Percentiles rank a stretch among this genome's conserved stretches.
Conservation (phyloP, 1,140 invertebrate species). For the Drosophila watanabei region DNA sequence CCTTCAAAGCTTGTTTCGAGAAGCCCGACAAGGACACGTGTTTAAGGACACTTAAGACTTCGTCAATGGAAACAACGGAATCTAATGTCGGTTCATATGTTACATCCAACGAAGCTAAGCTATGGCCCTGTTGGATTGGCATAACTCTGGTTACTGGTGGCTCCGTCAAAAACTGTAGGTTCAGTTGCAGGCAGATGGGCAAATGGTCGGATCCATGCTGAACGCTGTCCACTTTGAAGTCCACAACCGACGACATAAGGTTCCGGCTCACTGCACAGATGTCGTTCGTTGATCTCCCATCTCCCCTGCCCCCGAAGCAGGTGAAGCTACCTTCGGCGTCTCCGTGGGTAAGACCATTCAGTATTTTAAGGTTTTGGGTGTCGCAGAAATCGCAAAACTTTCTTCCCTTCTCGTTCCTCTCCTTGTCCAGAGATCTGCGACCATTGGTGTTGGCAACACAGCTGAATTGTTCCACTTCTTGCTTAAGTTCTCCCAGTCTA, state of each 20-base stretch:
- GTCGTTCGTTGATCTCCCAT: constrained; percentile 24
- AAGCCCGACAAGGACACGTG: neutral
- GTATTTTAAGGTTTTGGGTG: neutral
- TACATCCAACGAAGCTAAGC: neutral
- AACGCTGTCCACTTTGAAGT: constrained; percentile 18
- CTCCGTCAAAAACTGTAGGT: neutral
- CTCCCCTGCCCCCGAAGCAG: neutral
- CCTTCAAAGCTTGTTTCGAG: neutral
- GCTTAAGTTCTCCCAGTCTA: constrained; percentile 23
- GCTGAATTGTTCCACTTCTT: neutral
- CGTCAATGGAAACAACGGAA: neutral
- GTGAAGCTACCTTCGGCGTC: constrained; percentile 9
- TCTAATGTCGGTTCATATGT: neutral
- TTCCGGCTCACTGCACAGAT: constrained; percentile 13
- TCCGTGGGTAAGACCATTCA: constrained; percentile 24
- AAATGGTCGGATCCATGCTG: constrained; percentile 31
- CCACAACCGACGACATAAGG: constrained; percentile 1
- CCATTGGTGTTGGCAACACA: constrained; percentile 26
- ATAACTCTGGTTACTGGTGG: neutral
- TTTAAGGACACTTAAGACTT: neutral
- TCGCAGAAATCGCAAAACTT: constrained; percentile 10
- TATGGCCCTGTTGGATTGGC: neutral
- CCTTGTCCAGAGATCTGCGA: constrained; percentile 10
- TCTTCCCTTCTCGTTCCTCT: neutral
- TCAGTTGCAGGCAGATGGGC: constrained; percentile 15